phyloP scores from a whole-genome alignment of 2,113 vertebrate genomes.

The Brienomyrus longianalis region DNA sequence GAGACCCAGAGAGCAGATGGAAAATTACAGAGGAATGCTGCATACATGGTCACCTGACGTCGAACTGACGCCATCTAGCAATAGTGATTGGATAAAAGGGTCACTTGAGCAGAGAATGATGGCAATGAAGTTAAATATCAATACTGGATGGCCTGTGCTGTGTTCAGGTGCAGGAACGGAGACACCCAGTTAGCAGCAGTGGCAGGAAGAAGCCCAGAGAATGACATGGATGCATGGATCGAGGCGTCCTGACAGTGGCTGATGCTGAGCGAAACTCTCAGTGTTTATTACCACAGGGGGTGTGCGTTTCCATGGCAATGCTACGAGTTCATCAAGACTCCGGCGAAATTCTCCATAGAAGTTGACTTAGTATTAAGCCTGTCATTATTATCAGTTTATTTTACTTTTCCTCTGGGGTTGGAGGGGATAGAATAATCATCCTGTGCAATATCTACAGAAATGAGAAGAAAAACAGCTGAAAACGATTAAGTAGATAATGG shows the following conservation, averaged over 20 bases:
- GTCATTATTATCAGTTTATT: slow-evolving; percentile 27
- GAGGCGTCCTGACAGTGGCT: slow-evolving; percentile 5
- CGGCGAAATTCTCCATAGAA: slow-evolving; percentile 30
- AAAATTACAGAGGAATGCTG: background rate
- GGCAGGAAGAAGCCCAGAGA: no score
- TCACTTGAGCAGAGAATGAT: background rate
- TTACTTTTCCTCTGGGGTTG: slow-evolving; percentile 17
- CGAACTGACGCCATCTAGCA: background rate
- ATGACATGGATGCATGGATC: background rate
- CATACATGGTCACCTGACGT: background rate
- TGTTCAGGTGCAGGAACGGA: background rate
- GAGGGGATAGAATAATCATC: background rate
- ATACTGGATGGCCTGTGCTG: background rate
- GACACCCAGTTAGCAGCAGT: background rate
- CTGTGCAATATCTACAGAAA: background rate
- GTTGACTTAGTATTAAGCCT: slow-evolving; percentile 27
- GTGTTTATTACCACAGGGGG: slow-evolving; percentile 36
- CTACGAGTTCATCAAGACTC: slow-evolving; percentile 29
- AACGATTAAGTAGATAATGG: background rate
- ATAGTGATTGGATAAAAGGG: background rate
- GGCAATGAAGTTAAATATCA: background rate
- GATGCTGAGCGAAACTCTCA: slow-evolving; percentile 7
- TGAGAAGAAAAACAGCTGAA: background rate
- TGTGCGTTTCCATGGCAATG: slow-evolving; percentile 34
- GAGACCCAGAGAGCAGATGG: background rate